phyloP scores from a whole-genome alignment of 2,888 invertebrate genomes.

The Scaptodrosophila latifasciaeformis region DNA sequence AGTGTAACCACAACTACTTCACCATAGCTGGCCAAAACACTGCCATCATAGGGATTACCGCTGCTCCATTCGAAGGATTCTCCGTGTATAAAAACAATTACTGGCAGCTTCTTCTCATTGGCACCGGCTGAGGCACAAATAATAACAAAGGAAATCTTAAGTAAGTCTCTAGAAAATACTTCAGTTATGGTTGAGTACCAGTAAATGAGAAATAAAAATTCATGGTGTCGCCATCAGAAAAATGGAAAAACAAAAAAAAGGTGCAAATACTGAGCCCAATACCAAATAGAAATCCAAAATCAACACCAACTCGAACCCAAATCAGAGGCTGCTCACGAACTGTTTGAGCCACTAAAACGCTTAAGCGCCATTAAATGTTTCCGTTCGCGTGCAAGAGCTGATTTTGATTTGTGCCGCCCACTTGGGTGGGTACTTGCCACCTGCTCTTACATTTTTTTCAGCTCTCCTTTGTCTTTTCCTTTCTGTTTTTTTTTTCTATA shows the following conservation, averaged over 20 bases:
- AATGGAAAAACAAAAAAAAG: too few species aligned
- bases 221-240: conserved; percentile 27
- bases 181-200: too few species aligned
- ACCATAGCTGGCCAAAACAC: conserved; percentile 93
- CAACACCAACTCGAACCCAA: conserved; percentile 8
- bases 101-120: conserved; percentile 75
- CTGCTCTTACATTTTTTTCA: too few species aligned
- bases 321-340: too few species aligned
- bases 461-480: too few species aligned
- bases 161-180: too few species aligned
- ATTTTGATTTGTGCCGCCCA: conserved; percentile 22
- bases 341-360: conserved; percentile 32
- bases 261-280: conserved; percentile 22
- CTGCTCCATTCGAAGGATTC: conserved; percentile 94
- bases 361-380: conserved; percentile 53
- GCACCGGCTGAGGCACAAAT: conserved; percentile 64
- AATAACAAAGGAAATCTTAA: neutral
- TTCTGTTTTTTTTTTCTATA: too few species aligned
- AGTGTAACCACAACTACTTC: conserved; percentile 95
- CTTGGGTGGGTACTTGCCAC: too few species aligned
- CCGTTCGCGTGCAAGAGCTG: conserved; percentile 39
- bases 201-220: conserved; percentile 39
- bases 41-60: conserved; percentile 97
- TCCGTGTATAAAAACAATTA: conserved; percentile 75
- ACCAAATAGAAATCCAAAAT: neutral